These are phyloP conservation scores for Albula goreensis DNA, from an alignment of 2,113 vertebrate genomes.

Conservation along the genomic window DNA sequence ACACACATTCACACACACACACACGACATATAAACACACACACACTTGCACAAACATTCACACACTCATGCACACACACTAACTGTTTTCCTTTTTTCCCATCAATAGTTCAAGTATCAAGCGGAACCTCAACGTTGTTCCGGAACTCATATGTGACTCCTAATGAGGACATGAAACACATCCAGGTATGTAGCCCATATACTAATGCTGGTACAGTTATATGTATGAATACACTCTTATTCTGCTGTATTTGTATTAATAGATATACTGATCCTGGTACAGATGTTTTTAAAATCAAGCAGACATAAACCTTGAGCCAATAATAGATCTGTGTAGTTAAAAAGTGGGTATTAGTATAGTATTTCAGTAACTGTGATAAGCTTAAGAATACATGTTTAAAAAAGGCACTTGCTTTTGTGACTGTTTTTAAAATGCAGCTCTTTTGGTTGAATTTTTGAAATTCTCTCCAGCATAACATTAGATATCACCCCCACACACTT, in stretches of 20 bases:
- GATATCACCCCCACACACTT: background rate
- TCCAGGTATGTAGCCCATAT: conserved; percentile 77
- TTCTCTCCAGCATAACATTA: background rate
- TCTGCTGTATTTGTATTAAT: too few relatives aligned
- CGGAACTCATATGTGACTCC: conserved; percentile 94
- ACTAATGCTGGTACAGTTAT: background rate
- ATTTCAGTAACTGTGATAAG: background rate
- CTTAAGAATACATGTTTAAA: background rate
- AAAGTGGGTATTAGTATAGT: background rate
- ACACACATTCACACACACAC: background rate
- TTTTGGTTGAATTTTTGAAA: too few relatives aligned
- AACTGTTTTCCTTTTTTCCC: conserved; percentile 10
- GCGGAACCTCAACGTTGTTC: conserved; percentile 90
- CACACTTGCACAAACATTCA: background rate
- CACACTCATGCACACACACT: background rate
- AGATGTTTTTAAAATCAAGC: too few relatives aligned
- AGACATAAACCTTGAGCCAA: background rate
- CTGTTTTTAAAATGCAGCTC: too few relatives aligned
- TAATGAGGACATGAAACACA: conserved; percentile 93
- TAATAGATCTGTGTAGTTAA: background rate
- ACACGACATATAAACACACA: background rate
- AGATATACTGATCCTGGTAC: too few relatives aligned
- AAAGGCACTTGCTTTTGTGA: background rate
- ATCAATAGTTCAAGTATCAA: conserved; percentile 79
- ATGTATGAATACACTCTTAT: too few relatives aligned